phyloP scores from a whole-genome alignment of 92 coral and sea anemone genomes.

The Paragorgia papillata region DNA sequence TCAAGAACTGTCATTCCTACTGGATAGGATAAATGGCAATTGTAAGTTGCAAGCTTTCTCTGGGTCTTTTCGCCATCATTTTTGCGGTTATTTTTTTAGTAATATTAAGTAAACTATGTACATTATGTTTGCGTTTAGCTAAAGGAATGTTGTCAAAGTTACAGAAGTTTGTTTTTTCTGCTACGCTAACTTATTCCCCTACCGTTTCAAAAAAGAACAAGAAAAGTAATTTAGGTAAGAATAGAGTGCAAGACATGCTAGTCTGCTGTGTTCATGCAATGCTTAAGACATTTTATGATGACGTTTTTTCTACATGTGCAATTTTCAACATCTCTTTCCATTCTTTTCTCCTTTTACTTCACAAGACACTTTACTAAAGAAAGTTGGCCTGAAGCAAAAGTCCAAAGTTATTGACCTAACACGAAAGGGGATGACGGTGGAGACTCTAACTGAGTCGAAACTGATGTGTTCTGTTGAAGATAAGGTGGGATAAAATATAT shows the following conservation, averaged over 20 bases:
- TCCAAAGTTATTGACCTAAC: slow-evolving; percentile 88
- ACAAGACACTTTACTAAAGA: slow-evolving; percentile 75
- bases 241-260: neutral
- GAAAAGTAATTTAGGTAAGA: slow-evolving; percentile 62
- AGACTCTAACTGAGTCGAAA: slow-evolving; percentile 82
- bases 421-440: slow-evolving; percentile 77
- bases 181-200: slow-evolving; percentile 75
- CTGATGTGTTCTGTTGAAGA: slow-evolving; percentile 84
- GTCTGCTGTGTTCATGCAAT: neutral
- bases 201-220: slow-evolving; percentile 16
- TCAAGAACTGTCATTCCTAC: slow-evolving; percentile 74
- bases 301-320: too few species aligned
- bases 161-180: slow-evolving; percentile 94
- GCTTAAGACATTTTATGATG: neutral
- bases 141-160: slow-evolving; percentile 53
- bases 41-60: slow-evolving; percentile 11
- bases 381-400: slow-evolving; percentile 71
- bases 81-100: too few species aligned
- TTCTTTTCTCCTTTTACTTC: neutral
- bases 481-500: slow-evolving; percentile 59
- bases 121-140: slow-evolving; percentile 13
- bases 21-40: slow-evolving; percentile 59
- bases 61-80: too few species aligned
- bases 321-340: too few species aligned
- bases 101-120: too few species aligned